Percentiles rank a stretch among this genome's conserved stretches.
phyloP scores from a whole-genome alignment of 2,888 invertebrate species.

The Zaprionus bogoriensis region DNA sequence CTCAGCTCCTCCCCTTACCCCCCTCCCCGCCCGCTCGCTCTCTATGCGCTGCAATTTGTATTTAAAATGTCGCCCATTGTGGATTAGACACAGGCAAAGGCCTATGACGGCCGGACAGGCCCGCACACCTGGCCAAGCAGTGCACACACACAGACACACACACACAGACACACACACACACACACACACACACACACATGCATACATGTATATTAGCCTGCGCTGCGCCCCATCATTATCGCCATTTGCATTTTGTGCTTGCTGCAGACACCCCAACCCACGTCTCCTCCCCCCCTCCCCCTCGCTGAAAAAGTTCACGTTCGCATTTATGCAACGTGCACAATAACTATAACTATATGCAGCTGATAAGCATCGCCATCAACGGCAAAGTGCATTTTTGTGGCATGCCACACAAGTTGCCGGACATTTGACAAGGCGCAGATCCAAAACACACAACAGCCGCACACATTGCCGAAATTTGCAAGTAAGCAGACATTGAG shows the following conservation, averaged over 20 bases:
- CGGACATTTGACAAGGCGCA: slow-evolving; percentile 19
- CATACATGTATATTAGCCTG: neutral
- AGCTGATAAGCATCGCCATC: slow-evolving; percentile 19
- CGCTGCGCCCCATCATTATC: slow-evolving; percentile 17
- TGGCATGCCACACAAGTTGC: slow-evolving; percentile 15
- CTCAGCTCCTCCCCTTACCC: neutral
- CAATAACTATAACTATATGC: slow-evolving; percentile 37
- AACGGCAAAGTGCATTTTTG: slow-evolving; percentile 32
- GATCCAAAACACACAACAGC: neutral
- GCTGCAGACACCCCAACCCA: neutral
- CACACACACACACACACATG: neutral
- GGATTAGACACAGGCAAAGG: slow-evolving; percentile 44
- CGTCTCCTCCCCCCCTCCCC: no score
- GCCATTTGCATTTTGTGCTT: slow-evolving; percentile 39
- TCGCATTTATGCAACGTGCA: slow-evolving; percentile 41
- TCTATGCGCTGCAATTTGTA: slow-evolving; percentile 70
- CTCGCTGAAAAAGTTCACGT: slow-evolving; percentile 1
- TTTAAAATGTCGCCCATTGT: slow-evolving; percentile 68
- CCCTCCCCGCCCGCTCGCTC: neutral
- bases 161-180: slow-evolving; percentile 2
- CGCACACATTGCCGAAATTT: neutral
- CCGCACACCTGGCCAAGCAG: slow-evolving; percentile 16
- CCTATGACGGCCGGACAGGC: slow-evolving; percentile 32
- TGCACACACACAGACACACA: slow-evolving; percentile 6
- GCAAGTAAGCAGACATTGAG: neutral